Percentiles rank a stretch among this genome's conserved stretches.
Conservation (phyloP, 2,797 vertebrate species). For the Mus caroli region DNA sequence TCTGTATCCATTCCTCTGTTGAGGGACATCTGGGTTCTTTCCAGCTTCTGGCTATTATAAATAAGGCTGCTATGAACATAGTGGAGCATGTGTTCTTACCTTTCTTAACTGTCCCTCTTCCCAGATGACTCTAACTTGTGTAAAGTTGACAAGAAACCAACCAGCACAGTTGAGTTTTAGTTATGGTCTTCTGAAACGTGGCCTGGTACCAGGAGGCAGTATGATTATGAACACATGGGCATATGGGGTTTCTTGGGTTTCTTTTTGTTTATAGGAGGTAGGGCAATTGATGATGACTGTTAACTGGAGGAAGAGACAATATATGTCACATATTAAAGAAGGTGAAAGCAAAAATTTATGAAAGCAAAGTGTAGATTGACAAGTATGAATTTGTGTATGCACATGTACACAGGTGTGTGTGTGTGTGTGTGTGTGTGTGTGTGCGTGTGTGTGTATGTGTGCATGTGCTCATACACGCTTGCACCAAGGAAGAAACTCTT, state of each 20-base stretch:
- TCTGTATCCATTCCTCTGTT: too few species aligned
- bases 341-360: not conserved
- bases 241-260: not conserved
- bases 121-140: not conserved
- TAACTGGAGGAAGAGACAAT: not conserved
- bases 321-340: not conserved
- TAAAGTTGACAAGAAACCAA: not conserved
- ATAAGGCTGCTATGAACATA: too few species aligned
- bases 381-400: not conserved
- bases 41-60: too few species aligned
- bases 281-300: not conserved
- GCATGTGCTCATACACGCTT: too few species aligned
- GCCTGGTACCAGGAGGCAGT: not conserved
- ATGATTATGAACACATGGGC: not conserved
- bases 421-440: not conserved
- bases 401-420: not conserved
- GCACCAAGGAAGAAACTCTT: constrained; percentile 1
- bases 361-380: not conserved
- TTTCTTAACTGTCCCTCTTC: not conserved
- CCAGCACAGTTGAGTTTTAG: not conserved
- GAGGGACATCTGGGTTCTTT: too few species aligned
- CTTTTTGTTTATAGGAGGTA: not conserved
- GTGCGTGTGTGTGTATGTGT: too few species aligned
- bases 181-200: not conserved
- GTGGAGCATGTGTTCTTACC: too few species aligned